These are phyloP conservation scores for Encarsia formosa DNA, from an alignment of 2,888 invertebrate species.

Conservation along the genomic window DNA sequence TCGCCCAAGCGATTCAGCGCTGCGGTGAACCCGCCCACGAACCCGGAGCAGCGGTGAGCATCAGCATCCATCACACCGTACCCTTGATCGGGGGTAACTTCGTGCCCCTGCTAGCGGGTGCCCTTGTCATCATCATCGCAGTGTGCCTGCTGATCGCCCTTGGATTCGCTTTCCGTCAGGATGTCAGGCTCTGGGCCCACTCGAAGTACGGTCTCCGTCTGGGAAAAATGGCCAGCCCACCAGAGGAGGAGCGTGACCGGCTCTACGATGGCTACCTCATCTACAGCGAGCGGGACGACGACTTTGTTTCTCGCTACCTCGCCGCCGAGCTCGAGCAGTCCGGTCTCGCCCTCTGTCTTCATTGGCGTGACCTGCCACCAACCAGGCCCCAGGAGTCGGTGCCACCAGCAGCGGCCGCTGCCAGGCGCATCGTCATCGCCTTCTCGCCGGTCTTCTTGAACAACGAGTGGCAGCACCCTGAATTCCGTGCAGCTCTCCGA, in stretches of 20 bases:
- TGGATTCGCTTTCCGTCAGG: constrained; percentile 71
- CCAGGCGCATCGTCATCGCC: constrained; percentile 74
- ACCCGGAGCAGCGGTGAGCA: constrained; percentile 63
- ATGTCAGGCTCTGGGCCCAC: constrained; percentile 75
- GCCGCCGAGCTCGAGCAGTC: constrained; percentile 69
- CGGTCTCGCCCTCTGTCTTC: constrained; percentile 65
- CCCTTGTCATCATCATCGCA: constrained; percentile 66
- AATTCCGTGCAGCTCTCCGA: constrained; percentile 76
- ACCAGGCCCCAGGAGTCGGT: constrained; percentile 55
- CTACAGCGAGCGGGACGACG: constrained; percentile 76
- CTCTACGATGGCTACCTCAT: constrained; percentile 80
- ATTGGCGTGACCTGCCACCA: constrained; percentile 49
- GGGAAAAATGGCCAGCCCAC: constrained; percentile 43
- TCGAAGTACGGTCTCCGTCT: constrained; percentile 73
- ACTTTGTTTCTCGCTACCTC: constrained; percentile 67
- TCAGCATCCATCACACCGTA: constrained; percentile 48
- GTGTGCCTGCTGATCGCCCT: constrained; percentile 66
- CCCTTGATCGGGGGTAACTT: constrained; percentile 67
- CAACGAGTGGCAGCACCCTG: constrained; percentile 79
- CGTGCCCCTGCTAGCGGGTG: constrained; percentile 70
- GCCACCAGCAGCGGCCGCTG: constrained; percentile 60
- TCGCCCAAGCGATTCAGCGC: constrained; percentile 55
- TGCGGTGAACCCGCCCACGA: constrained; percentile 67
- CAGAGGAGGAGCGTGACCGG: constrained; percentile 57
- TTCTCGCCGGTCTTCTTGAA: constrained; percentile 76